These are phyloP conservation scores for Saccostrea cuccullata DNA, from an alignment of 1,140 invertebrate species.

Conservation along the genomic window DNA sequence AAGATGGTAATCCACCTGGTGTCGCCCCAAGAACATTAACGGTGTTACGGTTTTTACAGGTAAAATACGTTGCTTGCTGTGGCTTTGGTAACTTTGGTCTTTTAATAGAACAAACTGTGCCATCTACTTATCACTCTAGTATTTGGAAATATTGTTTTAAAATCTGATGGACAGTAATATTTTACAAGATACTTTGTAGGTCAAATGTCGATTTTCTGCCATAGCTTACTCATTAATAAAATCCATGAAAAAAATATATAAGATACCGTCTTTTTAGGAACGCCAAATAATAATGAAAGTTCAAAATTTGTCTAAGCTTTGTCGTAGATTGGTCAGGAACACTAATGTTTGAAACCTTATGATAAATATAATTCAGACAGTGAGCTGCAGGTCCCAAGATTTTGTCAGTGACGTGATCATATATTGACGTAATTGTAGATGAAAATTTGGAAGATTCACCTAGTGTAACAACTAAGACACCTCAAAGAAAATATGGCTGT, in stretches of 20 bases:
- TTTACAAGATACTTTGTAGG: slow-evolving; percentile 9
- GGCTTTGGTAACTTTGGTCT: slow-evolving; percentile 44
- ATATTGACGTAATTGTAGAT: slow-evolving; percentile 1
- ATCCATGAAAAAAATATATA: slow-evolving; percentile 54
- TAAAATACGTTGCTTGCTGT: too few species aligned
- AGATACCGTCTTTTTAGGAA: slow-evolving; percentile 34
- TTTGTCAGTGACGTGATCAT: slow-evolving; percentile 46
- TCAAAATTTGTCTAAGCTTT: slow-evolving; percentile 47
- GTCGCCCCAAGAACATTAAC: slow-evolving; percentile 59
- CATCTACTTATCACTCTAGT: slow-evolving; percentile 61
- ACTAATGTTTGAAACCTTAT: slow-evolving; percentile 40
- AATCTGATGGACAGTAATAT: slow-evolving; percentile 24
- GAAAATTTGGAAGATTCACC: too few species aligned
- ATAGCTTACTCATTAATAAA: slow-evolving; percentile 53
- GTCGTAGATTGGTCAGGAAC: slow-evolving; percentile 49
- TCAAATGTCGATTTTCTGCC: slow-evolving; percentile 51
- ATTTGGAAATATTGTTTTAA: slow-evolving; percentile 63
- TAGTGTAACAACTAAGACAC: too few species aligned
- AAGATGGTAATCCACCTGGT: slow-evolving; percentile 59
- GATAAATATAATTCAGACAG: slow-evolving; percentile 44
- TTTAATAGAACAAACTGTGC: slow-evolving; percentile 70
- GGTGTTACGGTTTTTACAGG: slow-evolving; percentile 48
- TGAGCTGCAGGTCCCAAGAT: slow-evolving; percentile 54
- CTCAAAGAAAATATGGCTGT: too few species aligned
- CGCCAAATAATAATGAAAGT: slow-evolving; percentile 45